Base-by-base conservation (phyloP, 2,797 vertebrate species). In the Schizopygopsis malacanthus region DNA sequence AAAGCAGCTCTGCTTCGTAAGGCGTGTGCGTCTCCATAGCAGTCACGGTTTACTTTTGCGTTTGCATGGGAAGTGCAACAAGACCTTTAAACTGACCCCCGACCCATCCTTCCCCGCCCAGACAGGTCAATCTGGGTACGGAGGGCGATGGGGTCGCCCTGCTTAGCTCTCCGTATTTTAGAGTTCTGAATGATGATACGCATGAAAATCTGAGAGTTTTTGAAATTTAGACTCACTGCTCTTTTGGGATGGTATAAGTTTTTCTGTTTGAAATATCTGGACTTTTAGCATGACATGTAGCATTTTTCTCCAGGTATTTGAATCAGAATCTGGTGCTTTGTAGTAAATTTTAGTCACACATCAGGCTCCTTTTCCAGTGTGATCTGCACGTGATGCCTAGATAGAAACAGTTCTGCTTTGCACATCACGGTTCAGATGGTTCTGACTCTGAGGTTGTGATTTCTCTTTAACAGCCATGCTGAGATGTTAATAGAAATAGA, bases 1-100 rank as follows among this genome's bases (percentile, higher is more conserved):
- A 95, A 95, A 85, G 93, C 94, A 78, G 93, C 95, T 91, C 93
- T 95, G 87, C 93, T 95, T 95, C 94, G 95, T 95, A 95, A 95
- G 95, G 94, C 95, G 94, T 95, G 94, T 95, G 94, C 93, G 92
- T 95, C 89, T 92, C 92, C 85, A 93, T 93, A 90, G 90, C 89
- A 89, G 88, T 90, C 25, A 85, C 52, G 65, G 61, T 87, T 85
- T 85, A 81, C 56, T 80, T 89, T 54, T 37, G 37, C 4, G 82
- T 76, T 56, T 80, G n/a, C 86, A 63, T 82, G 56, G 9, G 43
- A 81, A 82, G 43, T 71, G 83, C 80, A 84, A 69, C 71, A 16
- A 45, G 54, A 85, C 50, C 76, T 85, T 79, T 79, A 69, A 25
- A 47, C 65, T 61, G 76, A 79, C 25, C 76, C 71, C 72, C 47